Base-by-base conservation (phyloP, 2,113 vertebrate genomes). In the Callorhinus ursinus region DNA sequence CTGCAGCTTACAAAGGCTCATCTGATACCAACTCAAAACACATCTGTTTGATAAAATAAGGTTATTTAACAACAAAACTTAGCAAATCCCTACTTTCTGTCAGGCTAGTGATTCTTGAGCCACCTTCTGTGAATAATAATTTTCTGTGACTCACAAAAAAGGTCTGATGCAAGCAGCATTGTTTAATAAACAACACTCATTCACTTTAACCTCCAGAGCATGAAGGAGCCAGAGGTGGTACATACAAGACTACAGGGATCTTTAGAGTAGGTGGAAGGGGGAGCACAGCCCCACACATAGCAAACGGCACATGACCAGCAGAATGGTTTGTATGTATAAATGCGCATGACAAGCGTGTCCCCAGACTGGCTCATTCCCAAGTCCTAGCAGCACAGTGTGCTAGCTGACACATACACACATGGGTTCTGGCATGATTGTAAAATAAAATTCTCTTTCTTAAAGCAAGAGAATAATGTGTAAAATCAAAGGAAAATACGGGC, bases 361-460 rank as follows among this genome's bases (percentile, higher is more conserved):
- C 93, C 28, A 39, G 65, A 92, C 95, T 98, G 98, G 98, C 98
- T 97, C 53, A 2, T 33, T 97, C 97, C 95, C 96, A 96, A 0
- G n/a, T 93, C 72, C 85, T 46, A 95, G 96, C 87, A 97, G 95
- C 31, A 86, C 1, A 42, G 76, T 74, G n/a, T 90, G 63, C 83
- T 39, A 96, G 92, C 28, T 97, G 93, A 96, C 59, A 67, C n/a
- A 59, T 8, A 95, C 28, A 97, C 65, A 2, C 7, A 88, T 61
- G 85, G 71, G n/a, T 90, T 95, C 95, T 97, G 90, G 92, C 97
- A 98, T 80, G 87, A 90, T 88, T 94, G 94, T 80, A 97, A 97
- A 98, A 92, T 90, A 15, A 95, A 97, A 77, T 61, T 79, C 0
- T n/a, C 92, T 88, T 2, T 95, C 85, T 94, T 46, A 96, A 24